Evolutionary conservation across 1,140 invertebrate genomes (phyloP).

Genomic region (Drosophila saltans): DNA sequence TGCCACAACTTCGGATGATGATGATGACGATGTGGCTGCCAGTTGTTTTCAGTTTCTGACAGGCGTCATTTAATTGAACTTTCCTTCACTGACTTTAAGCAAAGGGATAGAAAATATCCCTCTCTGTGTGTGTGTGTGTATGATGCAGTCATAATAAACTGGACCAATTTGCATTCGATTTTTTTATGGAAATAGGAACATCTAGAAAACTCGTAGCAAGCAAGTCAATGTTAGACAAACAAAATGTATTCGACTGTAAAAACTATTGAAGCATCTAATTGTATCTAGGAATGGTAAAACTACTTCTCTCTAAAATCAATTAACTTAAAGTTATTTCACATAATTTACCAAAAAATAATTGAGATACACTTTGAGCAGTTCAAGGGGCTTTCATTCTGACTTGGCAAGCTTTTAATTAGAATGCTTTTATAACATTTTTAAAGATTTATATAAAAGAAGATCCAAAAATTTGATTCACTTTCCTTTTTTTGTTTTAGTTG

Average conservation of each 20-base stretch:
- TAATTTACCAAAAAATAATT: too few species aligned
- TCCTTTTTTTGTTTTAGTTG: too few species aligned
- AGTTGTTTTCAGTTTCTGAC: constrained; percentile 32
- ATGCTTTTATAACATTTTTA: too few species aligned
- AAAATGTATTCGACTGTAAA: background rate
- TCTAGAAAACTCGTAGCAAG: constrained; percentile 8
- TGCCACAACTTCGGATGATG: constrained; percentile 7
- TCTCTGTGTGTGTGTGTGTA: background rate
- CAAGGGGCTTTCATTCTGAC: too few species aligned
- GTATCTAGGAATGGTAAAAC: background rate
- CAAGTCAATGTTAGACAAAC: background rate
- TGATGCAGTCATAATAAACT: constrained; percentile 20
- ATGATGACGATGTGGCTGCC: constrained; percentile 23
- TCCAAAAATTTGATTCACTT: too few species aligned
- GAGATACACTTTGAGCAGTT: too few species aligned
- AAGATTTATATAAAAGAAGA: too few species aligned
- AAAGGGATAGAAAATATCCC: background rate
- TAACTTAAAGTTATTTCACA: too few species aligned
- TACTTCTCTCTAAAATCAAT: too few species aligned
- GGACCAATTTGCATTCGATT: constrained; percentile 39
- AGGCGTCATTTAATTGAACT: constrained; percentile 66
- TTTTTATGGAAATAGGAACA: constrained; percentile 20
- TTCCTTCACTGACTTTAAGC: constrained; percentile 19
- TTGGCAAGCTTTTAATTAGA: too few species aligned
- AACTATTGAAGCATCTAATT: background rate